A percentile compares a stretch with the other conserved stretches of the same genome.
Evolutionary conservation across 2,797 vertebrate species (phyloP).

Genomic region (Menidia menidia): DNA sequence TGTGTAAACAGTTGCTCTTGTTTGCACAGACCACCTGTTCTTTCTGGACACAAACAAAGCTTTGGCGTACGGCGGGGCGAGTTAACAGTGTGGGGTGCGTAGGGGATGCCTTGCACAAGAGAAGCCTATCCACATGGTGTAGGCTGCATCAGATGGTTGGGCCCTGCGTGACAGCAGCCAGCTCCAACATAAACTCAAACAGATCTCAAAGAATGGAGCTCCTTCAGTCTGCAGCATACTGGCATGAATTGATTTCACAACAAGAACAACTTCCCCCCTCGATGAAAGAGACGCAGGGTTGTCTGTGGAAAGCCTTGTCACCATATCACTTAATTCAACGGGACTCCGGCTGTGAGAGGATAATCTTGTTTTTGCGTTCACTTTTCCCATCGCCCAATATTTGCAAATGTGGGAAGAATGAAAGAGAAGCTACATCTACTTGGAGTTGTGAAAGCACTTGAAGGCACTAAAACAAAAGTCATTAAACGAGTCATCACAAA

Average conservation of each 20-base stretch:
- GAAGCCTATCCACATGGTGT: constrained; percentile 75
- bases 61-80: constrained; percentile 69
- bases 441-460: constrained; percentile 68
- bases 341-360: constrained; percentile 11
- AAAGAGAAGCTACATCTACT: constrained; percentile 51
- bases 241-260: constrained; percentile 54
- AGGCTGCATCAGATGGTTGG: constrained; percentile 79
- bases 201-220: constrained; percentile 58
- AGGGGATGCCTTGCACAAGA: constrained; percentile 76
- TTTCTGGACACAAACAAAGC: constrained; percentile 83
- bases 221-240: constrained; percentile 49
- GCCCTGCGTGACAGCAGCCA: constrained; percentile 75
- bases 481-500: constrained; percentile 84
- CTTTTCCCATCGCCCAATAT: constrained; percentile 39
- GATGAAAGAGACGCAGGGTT: constrained; percentile 10
- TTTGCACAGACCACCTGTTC: constrained; percentile 84
- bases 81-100: constrained; percentile 74
- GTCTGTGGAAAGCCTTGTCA: constrained; percentile 16
- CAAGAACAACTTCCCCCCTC: constrained; percentile 44
- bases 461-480: constrained; percentile 82
- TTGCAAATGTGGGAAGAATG: constrained; percentile 38
- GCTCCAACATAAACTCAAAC: constrained; percentile 69
- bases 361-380: constrained; percentile 13
- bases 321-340: constrained; percentile 27
- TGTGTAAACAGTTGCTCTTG: constrained; percentile 84